Conservation (phyloP, 2,113 vertebrate species). For the Stercorarius parasiticus region DNA sequence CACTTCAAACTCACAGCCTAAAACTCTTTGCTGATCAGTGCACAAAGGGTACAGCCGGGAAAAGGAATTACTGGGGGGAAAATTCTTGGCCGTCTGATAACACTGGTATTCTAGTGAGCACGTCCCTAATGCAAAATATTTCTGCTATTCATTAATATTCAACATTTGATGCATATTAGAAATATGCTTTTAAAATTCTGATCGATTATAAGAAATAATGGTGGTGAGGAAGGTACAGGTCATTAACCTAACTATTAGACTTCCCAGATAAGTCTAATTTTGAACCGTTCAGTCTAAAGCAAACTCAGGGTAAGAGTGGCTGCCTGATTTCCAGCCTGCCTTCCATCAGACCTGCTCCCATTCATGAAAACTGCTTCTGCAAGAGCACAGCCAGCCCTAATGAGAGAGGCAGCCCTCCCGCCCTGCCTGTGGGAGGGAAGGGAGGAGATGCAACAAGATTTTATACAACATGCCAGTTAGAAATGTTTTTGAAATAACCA, state of each 20-base stretch:
- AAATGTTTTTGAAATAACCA: neutral
- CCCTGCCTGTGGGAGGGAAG: neutral
- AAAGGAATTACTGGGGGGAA: constrained; percentile 23
- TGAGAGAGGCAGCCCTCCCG: neutral
- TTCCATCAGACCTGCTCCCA: neutral
- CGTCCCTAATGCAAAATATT: constrained; percentile 31
- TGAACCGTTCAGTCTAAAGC: neutral
- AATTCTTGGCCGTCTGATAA: constrained; percentile 57
- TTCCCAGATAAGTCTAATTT: neutral
- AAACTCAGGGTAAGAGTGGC: neutral
- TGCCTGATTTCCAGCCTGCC: neutral
- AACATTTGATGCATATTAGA: neutral
- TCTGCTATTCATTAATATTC: neutral
- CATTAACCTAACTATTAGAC: neutral
- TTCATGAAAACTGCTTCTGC: constrained; percentile 30
- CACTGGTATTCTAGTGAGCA: constrained; percentile 29
- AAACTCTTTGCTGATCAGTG: constrained; percentile 45
- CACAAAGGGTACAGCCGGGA: neutral
- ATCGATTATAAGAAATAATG: neutral
- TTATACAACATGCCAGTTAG: neutral
- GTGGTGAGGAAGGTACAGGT: neutral
- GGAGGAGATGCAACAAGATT: neutral
- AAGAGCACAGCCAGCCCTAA: neutral
- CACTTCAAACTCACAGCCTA: constrained; percentile 24
- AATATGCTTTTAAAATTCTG: constrained; percentile 21